phyloP scores from a whole-genome alignment of 2,113 vertebrate species.

The Acanthisitta chloris region DNA sequence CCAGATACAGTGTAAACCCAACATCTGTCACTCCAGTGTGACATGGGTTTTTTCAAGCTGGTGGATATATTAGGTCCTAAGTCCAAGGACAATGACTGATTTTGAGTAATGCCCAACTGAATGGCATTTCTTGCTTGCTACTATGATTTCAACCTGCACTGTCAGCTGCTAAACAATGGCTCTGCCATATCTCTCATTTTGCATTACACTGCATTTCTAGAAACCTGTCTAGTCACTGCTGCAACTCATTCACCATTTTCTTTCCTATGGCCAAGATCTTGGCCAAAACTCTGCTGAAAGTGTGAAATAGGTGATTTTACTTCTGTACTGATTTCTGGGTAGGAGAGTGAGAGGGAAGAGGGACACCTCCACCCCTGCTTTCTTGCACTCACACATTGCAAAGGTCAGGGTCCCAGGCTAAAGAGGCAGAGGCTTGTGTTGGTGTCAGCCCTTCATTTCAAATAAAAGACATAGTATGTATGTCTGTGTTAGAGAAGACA shows the following conservation, averaged over 20 bases:
- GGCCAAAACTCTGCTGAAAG: not conserved
- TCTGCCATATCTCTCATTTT: not conserved
- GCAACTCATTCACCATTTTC: not conserved
- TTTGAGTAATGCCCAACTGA: not conserved
- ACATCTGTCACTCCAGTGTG: not conserved
- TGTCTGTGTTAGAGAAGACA: not conserved
- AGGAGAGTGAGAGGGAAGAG: not conserved
- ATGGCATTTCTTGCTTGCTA: not conserved
- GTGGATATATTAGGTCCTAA: not conserved
- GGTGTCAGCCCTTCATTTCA: not conserved
- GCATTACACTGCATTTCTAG: not conserved
- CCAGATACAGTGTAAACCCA: not conserved
- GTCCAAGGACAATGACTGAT: not conserved
- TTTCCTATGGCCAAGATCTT: not conserved
- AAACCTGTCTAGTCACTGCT: not conserved
- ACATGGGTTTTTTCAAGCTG: not conserved
- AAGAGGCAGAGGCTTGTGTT: not conserved
- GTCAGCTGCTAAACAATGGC: not conserved
- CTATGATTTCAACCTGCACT: not conserved
- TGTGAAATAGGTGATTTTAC: not conserved
- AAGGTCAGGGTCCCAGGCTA: not conserved
- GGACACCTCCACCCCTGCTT: not conserved
- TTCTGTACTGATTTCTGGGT: not conserved
- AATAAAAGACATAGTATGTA: not conserved
- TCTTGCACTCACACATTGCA: accelerated